phyloP scores from a whole-genome alignment of 53 echinoderm and acorn worm species.

The Holothuria scabra region DNA sequence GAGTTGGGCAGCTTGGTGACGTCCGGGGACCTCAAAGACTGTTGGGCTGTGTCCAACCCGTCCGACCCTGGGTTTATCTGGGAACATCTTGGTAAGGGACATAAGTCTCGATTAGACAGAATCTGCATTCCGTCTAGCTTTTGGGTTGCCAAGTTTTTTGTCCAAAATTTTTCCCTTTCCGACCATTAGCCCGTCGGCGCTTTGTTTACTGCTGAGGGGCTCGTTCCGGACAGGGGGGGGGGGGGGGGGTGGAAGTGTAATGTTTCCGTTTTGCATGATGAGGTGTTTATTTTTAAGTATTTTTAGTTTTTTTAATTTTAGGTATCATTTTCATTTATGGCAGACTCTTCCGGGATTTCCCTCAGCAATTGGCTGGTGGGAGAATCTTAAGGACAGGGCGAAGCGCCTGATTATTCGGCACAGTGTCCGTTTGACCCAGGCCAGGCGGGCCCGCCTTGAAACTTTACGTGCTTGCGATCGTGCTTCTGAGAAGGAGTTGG shows the following conservation, averaged over 20 bases:
- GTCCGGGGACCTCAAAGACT: background rate
- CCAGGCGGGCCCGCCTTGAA: background rate
- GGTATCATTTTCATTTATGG: background rate
- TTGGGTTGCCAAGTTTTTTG: background rate
- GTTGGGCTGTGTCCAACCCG: background rate
- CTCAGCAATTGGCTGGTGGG: constrained; percentile 16
- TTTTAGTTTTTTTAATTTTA: background rate
- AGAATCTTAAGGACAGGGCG: constrained; percentile 1
- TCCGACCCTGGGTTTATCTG: background rate
- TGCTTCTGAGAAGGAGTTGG: background rate
- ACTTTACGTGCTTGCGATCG: background rate
- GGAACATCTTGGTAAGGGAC: background rate
- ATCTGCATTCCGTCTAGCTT: background rate
- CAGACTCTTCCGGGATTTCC: background rate
- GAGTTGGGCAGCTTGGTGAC: background rate
- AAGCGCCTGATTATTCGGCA: constrained; percentile 5
- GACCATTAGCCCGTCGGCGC: background rate
- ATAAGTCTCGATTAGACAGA: background rate
- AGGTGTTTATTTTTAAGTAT: no score
- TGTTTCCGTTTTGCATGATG: constrained; percentile 8
- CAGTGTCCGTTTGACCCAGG: background rate
- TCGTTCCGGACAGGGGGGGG: background rate
- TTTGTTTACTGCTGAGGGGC: background rate
- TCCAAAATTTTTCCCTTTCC: background rate
- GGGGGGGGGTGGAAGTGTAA: constrained; percentile 26